phyloP scores from a whole-genome alignment of 2,797 vertebrate species.

The Crenichthys baileyi region DNA sequence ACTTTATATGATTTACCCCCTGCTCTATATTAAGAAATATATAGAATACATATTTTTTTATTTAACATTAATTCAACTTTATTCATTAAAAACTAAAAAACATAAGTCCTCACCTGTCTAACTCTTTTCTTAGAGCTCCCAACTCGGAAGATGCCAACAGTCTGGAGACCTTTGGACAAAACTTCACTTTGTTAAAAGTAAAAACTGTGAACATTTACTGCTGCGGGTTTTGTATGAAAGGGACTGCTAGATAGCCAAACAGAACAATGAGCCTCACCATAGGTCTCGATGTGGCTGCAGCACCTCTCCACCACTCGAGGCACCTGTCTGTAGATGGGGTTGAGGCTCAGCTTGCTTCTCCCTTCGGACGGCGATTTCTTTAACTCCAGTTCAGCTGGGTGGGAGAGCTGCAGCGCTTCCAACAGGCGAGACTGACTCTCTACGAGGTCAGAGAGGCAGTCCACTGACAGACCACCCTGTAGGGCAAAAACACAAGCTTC shows the following conservation, averaged over 20 bases:
- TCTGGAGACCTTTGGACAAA: slow-evolving; percentile 84
- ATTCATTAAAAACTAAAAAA: neutral
- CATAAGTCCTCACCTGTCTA: slow-evolving; percentile 81
- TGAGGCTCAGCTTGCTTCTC: slow-evolving; percentile 86
- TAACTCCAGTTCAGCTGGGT: slow-evolving; percentile 84
- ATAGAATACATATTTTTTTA: neutral
- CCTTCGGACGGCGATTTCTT: slow-evolving; percentile 74
- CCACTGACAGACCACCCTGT: slow-evolving; percentile 90
- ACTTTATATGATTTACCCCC: neutral
- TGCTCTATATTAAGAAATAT: neutral
- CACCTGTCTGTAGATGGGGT: slow-evolving; percentile 91
- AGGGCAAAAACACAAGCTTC: too few species aligned
- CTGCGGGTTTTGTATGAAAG: too few species aligned
- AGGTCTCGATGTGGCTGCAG: slow-evolving; percentile 86
- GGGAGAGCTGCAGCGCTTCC: slow-evolving; percentile 91
- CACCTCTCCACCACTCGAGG: slow-evolving; percentile 89
- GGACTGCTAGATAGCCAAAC: neutral
- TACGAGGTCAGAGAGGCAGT: slow-evolving; percentile 90
- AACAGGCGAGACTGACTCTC: slow-evolving; percentile 87
- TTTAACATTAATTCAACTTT: neutral
- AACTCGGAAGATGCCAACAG: slow-evolving; percentile 90
- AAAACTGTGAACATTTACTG: neutral
- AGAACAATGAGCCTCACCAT: slow-evolving; percentile 78
- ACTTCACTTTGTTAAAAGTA: neutral
- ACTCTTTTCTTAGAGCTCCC: slow-evolving; percentile 92